These are phyloP conservation scores for Regulus satrapa DNA, from an alignment of 2,113 vertebrate genomes.

Conservation along the genomic window DNA sequence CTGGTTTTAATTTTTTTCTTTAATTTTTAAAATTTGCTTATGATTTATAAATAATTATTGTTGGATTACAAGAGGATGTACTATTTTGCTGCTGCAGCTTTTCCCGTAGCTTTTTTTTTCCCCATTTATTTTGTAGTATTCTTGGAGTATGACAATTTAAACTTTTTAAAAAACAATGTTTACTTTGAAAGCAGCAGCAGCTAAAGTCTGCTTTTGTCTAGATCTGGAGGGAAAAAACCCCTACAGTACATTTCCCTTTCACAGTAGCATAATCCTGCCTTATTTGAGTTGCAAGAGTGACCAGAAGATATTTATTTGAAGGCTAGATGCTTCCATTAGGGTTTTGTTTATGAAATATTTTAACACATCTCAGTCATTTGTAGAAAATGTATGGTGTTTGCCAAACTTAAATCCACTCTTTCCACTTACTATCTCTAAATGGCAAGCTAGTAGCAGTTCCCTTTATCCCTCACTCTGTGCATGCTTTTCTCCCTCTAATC, in stretches of 20 bases:
- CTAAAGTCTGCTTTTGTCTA: neutral
- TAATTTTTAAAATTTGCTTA: neutral
- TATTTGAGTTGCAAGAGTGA: neutral
- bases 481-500: neutral
- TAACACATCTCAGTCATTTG: neutral
- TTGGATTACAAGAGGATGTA: neutral
- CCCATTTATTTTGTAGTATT: neutral
- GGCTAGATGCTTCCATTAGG: neutral
- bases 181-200: neutral
- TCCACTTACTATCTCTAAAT: neutral
- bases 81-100: neutral
- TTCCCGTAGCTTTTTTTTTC: neutral
- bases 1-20: neutral
- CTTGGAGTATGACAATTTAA: neutral
- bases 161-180: neutral
- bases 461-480: neutral
- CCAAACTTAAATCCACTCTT: neutral
- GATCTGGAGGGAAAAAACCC: neutral
- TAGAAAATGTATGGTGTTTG: neutral
- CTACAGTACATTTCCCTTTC: neutral
- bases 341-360: constrained; percentile 6
- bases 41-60: neutral
- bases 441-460: neutral
- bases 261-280: neutral
- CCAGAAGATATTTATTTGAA: neutral